Evolutionary conservation across 2,113 vertebrate genomes (phyloP).

Genomic region (Cynocephalus volans): DNA sequence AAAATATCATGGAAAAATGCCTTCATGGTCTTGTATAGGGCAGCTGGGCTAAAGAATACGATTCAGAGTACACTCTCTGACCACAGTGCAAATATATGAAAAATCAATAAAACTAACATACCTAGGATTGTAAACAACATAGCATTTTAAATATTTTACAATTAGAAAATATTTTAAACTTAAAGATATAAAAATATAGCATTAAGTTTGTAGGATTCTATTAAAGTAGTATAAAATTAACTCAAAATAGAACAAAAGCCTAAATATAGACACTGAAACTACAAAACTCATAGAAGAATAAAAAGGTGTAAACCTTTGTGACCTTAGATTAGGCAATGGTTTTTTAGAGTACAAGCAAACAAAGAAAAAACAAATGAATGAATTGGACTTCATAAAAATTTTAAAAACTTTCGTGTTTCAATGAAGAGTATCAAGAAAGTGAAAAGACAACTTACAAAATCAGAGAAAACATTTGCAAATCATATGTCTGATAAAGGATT

Average conservation of each 20-base stretch:
- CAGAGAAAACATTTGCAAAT: neutral
- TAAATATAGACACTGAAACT: neutral
- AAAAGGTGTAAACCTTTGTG: neutral
- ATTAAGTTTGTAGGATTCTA: neutral
- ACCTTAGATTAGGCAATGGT: neutral
- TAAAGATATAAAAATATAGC: neutral
- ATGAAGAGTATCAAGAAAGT: neutral
- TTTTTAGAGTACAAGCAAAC: neutral
- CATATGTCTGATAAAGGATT: neutral
- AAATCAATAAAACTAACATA: neutral
- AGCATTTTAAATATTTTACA: neutral
- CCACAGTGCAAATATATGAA: neutral
- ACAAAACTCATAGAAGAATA: neutral
- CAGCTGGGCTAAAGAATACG: neutral
- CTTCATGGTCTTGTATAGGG: neutral
- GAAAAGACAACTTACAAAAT: neutral
- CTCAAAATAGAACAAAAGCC: neutral
- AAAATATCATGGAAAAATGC: neutral
- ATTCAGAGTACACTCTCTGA: neutral
- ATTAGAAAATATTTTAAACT: neutral
- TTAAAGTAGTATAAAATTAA: neutral
- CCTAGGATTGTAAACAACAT: neutral
- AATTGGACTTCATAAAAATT: neutral
- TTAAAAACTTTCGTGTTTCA: neutral
- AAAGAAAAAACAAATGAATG: neutral